phyloP scores from a whole-genome alignment of 37 sponge, comb jelly and placozoan genomes.

The Aplysina aerophoba region DNA sequence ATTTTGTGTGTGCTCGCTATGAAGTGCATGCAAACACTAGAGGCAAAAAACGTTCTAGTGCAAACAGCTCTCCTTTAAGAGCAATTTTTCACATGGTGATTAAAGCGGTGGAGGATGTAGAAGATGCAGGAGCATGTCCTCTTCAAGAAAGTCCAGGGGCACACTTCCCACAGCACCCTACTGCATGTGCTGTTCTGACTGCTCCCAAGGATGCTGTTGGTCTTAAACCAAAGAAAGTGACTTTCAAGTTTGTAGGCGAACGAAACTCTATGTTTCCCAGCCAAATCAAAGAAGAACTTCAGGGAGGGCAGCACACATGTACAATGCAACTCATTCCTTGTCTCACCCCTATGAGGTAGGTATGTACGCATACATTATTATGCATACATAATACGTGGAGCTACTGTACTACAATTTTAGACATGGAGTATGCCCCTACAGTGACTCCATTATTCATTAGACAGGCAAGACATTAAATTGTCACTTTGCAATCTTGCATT shows the following conservation, averaged over 20 bases:
- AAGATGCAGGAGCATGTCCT: not conserved
- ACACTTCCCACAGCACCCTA: not conserved
- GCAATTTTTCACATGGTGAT: conserved; percentile 76
- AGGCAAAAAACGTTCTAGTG: not conserved
- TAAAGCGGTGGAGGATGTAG: not conserved
- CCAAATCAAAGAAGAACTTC: conserved; percentile 21
- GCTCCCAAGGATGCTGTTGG: not conserved
- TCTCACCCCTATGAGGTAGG: conserved; percentile 3
- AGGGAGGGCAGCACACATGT: conserved; percentile 26
- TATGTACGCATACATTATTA: not conserved
- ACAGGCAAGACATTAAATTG: too few species aligned
- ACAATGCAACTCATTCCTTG: conserved; percentile 56
- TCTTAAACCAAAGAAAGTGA: not conserved
- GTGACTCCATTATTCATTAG: too few species aligned
- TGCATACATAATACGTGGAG: not conserved
- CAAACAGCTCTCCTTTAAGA: not conserved
- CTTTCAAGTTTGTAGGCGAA: conserved; percentile 45
- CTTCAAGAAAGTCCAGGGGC: not conserved
- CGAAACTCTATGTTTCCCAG: conserved; percentile 49
- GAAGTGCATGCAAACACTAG: not conserved
- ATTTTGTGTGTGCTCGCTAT: conserved; percentile 73
- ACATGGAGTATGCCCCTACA: too few species aligned
- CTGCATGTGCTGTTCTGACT: not conserved
- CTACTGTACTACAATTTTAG: too few species aligned
- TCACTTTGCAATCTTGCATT: not conserved